Conservation (phyloP, 1,140 invertebrate species). For the Euglossa dilemma region DNA sequence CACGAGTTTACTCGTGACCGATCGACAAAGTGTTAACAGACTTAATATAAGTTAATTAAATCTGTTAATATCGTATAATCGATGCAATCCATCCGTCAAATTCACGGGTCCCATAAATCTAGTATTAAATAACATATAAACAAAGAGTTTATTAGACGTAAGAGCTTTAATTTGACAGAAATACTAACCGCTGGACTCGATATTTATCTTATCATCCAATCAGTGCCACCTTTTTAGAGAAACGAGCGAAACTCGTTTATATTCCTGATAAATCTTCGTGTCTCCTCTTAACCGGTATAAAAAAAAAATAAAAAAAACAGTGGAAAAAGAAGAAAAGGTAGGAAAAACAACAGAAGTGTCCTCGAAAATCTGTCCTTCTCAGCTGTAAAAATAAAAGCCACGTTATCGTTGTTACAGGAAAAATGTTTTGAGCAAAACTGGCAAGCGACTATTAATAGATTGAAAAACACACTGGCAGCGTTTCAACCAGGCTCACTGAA, state of each 20-base stretch:
- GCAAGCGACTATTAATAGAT: slow-evolving; percentile 31
- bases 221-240: neutral
- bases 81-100: no score
- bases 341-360: neutral
- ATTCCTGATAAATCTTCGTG: no score
- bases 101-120: no score
- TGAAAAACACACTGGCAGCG: slow-evolving; percentile 36
- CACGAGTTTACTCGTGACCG: no score
- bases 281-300: neutral
- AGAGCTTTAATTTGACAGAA: no score
- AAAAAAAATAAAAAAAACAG: neutral
- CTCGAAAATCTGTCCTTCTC: no score
- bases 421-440: slow-evolving; percentile 30
- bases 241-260: neutral
- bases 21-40: no score
- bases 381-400: slow-evolving; percentile 21
- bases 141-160: neutral
- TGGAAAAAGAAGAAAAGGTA: no score
- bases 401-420: slow-evolving; percentile 8
- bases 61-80: no score
- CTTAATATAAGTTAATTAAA: no score
- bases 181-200: neutral
- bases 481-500: neutral
- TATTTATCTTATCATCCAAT: neutral
- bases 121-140: no score